Evolutionary conservation across 2,888 invertebrate genomes (phyloP), one percentile per base, ranked within the genome.

Genomic region (Schizotus pectinicornis): DNA sequence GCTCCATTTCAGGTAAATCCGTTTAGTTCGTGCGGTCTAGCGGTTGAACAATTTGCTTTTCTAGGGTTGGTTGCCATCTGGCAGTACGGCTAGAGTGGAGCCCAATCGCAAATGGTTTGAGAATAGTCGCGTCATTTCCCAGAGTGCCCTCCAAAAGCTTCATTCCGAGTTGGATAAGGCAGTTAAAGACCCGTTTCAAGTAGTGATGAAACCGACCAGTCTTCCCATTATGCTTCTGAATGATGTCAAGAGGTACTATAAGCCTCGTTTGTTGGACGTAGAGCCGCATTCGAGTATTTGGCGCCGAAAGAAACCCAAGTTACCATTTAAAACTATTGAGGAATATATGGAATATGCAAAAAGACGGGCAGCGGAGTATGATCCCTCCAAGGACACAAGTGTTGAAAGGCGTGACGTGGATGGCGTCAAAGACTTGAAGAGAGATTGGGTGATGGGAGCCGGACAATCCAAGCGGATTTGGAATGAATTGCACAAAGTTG

Each of bases 71-170:
- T 81, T 96, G 13, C 82, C 91, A 8, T 89, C 96, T 32, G 99
- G 99, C 14, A 90, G 94, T 0, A 88, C 91, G 75, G 95, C 98
- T 31, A 85, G 98, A 57, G 94, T 99, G 0, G 99, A 98, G 80
- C 99, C 99, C 1, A 97, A 94, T 68, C 94, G 96, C 71, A 95
- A 92, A 77, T 99, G 99, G 99, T 99, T 99, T 80, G 97, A 98
- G 9, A 99, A 99, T 78, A 97, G 98, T 0, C 86, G 97, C 62
- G 97, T 99, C 0, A 95, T 99, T 67, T 92, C 95, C 0, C 98
- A 99, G 80, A 89, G 86, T 72, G 90, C 93, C 0, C 75, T 94
- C 31, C 94, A 94, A 78, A 93, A 92, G 74, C 94, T 94, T 73
- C 92, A 99, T 82, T 92, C 92, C 37, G 98, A 98, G 81, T 87